Conservation (phyloP, 2,797 vertebrate genomes). For the Leuciscus waleckii region DNA sequence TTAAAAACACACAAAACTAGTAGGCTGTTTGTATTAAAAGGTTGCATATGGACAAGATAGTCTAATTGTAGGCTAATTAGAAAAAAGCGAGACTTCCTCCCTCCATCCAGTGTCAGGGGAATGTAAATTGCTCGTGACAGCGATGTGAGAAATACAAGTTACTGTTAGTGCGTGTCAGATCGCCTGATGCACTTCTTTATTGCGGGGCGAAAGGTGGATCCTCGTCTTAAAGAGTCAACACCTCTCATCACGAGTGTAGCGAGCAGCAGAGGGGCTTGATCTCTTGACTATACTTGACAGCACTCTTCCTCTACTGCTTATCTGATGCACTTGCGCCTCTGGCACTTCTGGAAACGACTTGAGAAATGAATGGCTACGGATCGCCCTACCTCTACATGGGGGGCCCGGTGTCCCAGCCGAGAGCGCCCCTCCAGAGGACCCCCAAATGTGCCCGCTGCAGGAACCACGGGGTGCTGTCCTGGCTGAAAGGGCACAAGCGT, state of each 20-base stretch:
- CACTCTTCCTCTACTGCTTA: constrained; percentile 59
- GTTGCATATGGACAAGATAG: background rate
- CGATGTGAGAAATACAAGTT: constrained; percentile 66
- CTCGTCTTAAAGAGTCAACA: constrained; percentile 66
- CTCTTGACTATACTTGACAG: constrained; percentile 56
- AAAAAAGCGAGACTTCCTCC: constrained; percentile 7
- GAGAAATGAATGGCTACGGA: constrained; percentile 93
- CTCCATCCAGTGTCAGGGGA: constrained; percentile 20
- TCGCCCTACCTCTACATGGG: constrained; percentile 96
- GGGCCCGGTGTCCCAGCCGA: constrained; percentile 90
- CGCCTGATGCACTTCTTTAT: constrained; percentile 72
- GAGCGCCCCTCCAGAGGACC: constrained; percentile 92
- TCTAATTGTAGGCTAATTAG: background rate
- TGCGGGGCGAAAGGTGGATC: constrained; percentile 72
- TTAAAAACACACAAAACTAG: background rate
- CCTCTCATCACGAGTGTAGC: constrained; percentile 71
- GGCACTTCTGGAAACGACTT: constrained; percentile 53
- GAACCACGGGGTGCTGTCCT: constrained; percentile 95
- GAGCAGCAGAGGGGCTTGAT: constrained; percentile 65
- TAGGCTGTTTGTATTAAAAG: background rate
- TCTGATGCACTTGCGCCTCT: constrained; percentile 61
- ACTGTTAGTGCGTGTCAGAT: constrained; percentile 72
- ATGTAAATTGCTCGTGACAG: constrained; percentile 61
- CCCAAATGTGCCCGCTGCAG: constrained; percentile 96
- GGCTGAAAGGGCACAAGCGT: constrained; percentile 97